A percentile compares a stretch with the other conserved stretches of the same genome.
These are phyloP conservation scores for Myopa tessellatipennis DNA, from an alignment of 2,888 invertebrate genomes.

Conservation along the genomic window DNA sequence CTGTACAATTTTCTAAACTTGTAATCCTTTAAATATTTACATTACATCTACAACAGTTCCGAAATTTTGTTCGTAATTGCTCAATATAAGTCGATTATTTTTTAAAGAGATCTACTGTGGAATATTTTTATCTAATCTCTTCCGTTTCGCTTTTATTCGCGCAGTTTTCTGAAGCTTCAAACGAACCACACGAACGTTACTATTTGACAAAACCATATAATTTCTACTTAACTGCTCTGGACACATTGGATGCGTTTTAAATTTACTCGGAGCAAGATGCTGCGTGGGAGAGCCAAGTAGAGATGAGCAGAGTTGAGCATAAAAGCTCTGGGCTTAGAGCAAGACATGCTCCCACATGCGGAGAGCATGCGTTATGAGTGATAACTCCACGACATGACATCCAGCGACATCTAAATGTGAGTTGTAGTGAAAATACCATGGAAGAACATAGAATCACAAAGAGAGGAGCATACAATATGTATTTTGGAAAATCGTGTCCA, in stretches of 20 bases:
- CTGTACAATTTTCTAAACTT: neutral
- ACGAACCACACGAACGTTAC: slow-evolving; percentile 17
- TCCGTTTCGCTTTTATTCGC: neutral
- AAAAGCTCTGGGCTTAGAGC: neutral
- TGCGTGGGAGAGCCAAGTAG: slow-evolving; percentile 11
- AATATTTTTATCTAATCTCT: neutral
- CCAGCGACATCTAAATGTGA: slow-evolving; percentile 23
- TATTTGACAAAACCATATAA: slow-evolving; percentile 33
- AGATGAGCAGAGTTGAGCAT: slow-evolving; percentile 14
- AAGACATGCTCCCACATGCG: slow-evolving; percentile 11
- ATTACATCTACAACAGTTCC: neutral
- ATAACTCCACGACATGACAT: neutral
- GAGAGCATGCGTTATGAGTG: slow-evolving; percentile 4
- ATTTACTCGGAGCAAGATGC: slow-evolving; percentile 17
- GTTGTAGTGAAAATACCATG: neutral
- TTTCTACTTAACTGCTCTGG: neutral
- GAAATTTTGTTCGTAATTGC: neutral
- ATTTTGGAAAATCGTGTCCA: neutral
- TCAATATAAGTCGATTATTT: no score
- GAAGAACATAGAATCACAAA: neutral
- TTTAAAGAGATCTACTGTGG: neutral
- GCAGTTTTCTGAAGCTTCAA: slow-evolving; percentile 11
- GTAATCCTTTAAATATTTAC: neutral
- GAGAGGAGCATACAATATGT: no score
- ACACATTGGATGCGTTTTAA: neutral